These are phyloP conservation scores for Stegostoma tigrinum DNA, from an alignment of 2,113 vertebrate genomes.

Conservation along the genomic window DNA sequence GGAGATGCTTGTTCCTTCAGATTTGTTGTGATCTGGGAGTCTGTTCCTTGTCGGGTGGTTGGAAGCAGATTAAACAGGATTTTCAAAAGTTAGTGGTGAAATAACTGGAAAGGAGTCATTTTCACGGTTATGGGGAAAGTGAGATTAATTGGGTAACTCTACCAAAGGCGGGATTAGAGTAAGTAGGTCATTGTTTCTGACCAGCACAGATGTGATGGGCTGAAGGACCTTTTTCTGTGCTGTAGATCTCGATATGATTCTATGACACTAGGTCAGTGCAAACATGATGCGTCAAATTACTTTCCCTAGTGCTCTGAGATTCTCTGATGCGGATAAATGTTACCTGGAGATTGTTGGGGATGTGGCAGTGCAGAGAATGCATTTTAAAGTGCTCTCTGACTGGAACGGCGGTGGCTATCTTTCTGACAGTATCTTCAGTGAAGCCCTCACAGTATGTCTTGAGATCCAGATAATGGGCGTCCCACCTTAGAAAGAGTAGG, in stretches of 20 bases:
- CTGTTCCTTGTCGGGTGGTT: background rate
- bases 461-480: background rate
- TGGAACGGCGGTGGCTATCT: background rate
- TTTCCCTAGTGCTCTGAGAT: background rate
- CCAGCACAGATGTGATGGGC: too few species aligned
- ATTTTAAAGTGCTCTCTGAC: background rate
- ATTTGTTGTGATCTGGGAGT: background rate
- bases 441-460: background rate
- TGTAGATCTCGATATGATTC: too few species aligned
- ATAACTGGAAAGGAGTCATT: too few species aligned
- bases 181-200: too few species aligned
- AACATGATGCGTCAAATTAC: background rate
- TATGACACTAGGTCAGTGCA: background rate
- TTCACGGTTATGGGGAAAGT: background rate
- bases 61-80: background rate
- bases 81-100: background rate
- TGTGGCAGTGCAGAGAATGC: background rate
- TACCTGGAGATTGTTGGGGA: background rate
- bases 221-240: too few species aligned
- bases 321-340: background rate
- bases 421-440: background rate
- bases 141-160: background rate
- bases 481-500: background rate
- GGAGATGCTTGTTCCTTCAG: too few species aligned
- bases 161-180: background rate